A percentile compares a stretch with the other conserved stretches of the same genome.
Evolutionary conservation across 2,797 vertebrate species (phyloP).

Genomic region (Novumbra hubbsi): DNA sequence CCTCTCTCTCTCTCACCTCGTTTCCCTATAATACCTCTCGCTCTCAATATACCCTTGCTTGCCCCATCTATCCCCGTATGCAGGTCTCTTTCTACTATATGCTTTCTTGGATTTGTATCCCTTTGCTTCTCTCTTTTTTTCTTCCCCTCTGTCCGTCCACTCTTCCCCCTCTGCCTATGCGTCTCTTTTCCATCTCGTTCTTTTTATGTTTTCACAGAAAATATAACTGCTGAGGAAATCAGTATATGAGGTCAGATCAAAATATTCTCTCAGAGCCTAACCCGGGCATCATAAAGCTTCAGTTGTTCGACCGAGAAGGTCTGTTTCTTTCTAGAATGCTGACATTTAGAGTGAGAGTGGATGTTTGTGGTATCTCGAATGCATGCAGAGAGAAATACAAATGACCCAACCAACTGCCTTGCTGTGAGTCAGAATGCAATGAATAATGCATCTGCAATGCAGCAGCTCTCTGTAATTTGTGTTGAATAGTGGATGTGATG

Average conservation of each 20-base stretch:
- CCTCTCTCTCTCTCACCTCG: neutral
- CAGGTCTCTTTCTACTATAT: neutral
- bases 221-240: neutral
- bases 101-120: neutral
- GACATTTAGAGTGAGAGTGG: neutral
- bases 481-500: conserved; percentile 14
- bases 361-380: neutral
- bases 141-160: neutral
- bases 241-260: neutral
- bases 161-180: neutral
- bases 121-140: neutral
- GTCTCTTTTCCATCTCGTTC: neutral
- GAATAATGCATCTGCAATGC: conserved; percentile 29
- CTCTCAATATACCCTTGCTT: neutral
- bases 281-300: neutral
- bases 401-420: neutral
- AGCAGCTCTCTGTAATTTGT: conserved; percentile 23
- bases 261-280: neutral
- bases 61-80: neutral
- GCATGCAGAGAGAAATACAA: neutral
- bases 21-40: neutral
- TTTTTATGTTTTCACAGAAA: neutral
- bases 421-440: conserved; percentile 3
- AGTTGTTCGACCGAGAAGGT: neutral
- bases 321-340: neutral